phyloP scores from a whole-genome alignment of 1,140 invertebrate genomes.

The Ostrea denselamellosa region DNA sequence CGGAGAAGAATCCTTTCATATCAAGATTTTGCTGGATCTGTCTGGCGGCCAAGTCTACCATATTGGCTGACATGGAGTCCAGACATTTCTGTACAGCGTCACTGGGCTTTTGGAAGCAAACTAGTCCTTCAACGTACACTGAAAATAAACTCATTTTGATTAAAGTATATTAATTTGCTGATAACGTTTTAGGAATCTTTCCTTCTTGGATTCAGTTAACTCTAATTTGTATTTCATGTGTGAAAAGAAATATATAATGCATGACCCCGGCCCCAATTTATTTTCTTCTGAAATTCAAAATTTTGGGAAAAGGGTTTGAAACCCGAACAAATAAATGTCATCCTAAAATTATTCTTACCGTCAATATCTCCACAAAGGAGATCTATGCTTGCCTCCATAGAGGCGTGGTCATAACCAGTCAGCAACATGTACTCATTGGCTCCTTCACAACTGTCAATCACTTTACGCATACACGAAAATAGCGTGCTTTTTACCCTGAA shows the following conservation, averaged over 20 bases:
- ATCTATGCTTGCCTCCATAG: constrained; percentile 55
- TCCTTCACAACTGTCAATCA: constrained; percentile 49
- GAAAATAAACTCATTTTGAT: background rate
- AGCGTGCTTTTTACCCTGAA: constrained; percentile 42
- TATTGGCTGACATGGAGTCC: constrained; percentile 52
- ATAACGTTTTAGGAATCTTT: background rate
- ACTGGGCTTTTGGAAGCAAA: constrained; percentile 52
- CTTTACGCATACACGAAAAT: constrained; percentile 54
- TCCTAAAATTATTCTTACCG: constrained; percentile 41
- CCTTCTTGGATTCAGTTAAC: too few relatives aligned
- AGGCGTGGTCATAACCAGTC: constrained; percentile 56
- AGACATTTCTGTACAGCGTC: constrained; percentile 41
- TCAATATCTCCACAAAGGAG: constrained; percentile 54
- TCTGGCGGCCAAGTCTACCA: constrained; percentile 51
- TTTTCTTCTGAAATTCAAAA: background rate
- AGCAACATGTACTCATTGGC: constrained; percentile 50
- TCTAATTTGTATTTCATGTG: background rate
- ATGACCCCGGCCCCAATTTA: too few relatives aligned
- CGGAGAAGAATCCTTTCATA: constrained; percentile 46
- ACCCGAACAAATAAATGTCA: background rate
- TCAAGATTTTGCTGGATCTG: constrained; percentile 51
- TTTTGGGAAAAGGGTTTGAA: too few relatives aligned
- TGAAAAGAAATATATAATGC: too few relatives aligned
- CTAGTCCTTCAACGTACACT: constrained; percentile 53
- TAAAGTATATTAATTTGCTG: background rate